Base-by-base conservation (phyloP, 2,797 vertebrate genomes). In the Sebastes taczanowskii region DNA sequence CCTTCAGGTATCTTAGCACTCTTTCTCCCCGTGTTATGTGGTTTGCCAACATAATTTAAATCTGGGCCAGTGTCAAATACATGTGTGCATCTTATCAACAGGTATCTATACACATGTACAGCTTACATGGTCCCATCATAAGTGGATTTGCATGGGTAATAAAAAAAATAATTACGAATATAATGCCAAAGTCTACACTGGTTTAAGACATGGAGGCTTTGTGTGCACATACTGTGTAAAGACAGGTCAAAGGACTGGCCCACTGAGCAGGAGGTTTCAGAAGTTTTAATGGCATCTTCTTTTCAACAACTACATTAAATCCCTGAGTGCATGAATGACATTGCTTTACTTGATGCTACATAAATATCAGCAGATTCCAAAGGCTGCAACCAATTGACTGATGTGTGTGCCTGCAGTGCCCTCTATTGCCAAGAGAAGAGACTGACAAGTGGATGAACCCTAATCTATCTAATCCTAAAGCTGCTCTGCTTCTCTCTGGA, bases 321-420 rank as follows among this genome's bases (percentile, higher is more conserved):
- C 18, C 25, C 6, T 25, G n/a, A 75, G 11, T 64, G 18, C 32
- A 71, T 58, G 20, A 70, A 55, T 55, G 73, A 62, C 53, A 56
- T 67, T 74, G 63, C 23, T 63, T 25, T 22, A 46, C 22, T 3
- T 70, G 23, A 69, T 29, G 25, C 67, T 73, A 27, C 74, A 67
- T 11, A 59, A 53, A 76, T 11, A 58, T 66, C 18, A 58, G 29
- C 68, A 13, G 23, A 58, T 8, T 8, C 5, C 29, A 67, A 71
- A 42, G 4, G 20, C 22, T 22, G 63, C 4, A 42, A 38, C 38
- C 38, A 25, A 3, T 2, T 7, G 35, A 42, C 8, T 60, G 20
- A 90, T 84, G 27, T 49, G 71, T 89, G 46, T 88, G 81, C 71
- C 74, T 91, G 77, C 75, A 90, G 86, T 85, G 91, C 93, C 92